Base-by-base conservation (phyloP, 2,113 vertebrate genomes). In the Esox niger region DNA sequence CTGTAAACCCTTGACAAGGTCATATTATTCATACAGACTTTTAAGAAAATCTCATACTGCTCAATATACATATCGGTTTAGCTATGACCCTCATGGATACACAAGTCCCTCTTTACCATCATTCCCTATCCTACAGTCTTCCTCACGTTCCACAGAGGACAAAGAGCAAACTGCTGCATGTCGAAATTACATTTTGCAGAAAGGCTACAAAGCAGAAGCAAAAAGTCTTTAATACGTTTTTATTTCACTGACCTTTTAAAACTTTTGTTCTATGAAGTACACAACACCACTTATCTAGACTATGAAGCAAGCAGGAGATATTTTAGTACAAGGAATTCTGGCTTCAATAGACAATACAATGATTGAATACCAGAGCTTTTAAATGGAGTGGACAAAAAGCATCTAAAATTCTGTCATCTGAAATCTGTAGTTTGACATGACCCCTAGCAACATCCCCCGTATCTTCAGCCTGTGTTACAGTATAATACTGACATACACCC, bases 41-140 rank as follows among this genome's bases (percentile, higher is more conserved):
- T 73, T 76, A 82, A 85, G 85, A 69, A 79, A 69, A 85, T 84
- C 69, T 71, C 71, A 77, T 80, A 78, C 46, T 64, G 66, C 78
- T 82, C 79, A 84, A 84, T 81, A 82, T 78, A 83, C 49, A 74
- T 74, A 33, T 43, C 3, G 57, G 33, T 61, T 69, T 30, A 47
- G 72, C 66, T 76, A 20, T 84, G 81, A 85, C 81, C 78, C 79
- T 76, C 73, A 74, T 75, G 71, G 82, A 75, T 84, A 82, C 79
- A 88, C 85, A 85, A 88, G 83, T 87, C 80, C 83, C 83, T 75
- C 75, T 62, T 57, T 68, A 74, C 60, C 69, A 59, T 66, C 71
- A 63, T 62, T 63, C 77, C 76, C 77, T 66, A 52, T 66, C 63
- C 35, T 77, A 15, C 38, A 4, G 13, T 15, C 38, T 15, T 43